phyloP scores from a whole-genome alignment of 2,888 invertebrate genomes.

The Meta bourneti region DNA sequence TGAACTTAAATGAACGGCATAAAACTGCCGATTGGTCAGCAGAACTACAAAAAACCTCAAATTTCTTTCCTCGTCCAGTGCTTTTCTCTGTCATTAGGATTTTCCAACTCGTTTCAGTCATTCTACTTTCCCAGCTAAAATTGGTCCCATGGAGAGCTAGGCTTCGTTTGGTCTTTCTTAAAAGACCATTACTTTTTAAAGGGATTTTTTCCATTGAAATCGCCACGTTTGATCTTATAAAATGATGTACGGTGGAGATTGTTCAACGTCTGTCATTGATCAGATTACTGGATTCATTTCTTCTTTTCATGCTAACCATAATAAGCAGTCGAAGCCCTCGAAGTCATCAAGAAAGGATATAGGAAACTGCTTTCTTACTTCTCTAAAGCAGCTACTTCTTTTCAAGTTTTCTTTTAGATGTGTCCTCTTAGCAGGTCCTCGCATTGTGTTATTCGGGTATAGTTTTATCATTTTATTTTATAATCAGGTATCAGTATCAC shows the following conservation, averaged over 20 bases:
- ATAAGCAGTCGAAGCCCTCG: background rate
- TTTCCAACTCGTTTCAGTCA: conserved; percentile 38
- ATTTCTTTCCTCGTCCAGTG: conserved; percentile 16
- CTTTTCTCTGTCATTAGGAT: conserved; percentile 49
- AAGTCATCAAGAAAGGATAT: background rate
- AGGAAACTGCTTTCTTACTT: background rate
- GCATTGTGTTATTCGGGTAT: too few species aligned
- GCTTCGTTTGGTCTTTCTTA: conserved; percentile 28
- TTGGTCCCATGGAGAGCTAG: conserved; percentile 40
- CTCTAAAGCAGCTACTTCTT: too few species aligned
- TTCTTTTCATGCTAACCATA: background rate
- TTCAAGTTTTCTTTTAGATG: too few species aligned
- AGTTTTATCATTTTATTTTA: too few species aligned
- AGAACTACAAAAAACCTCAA: background rate
- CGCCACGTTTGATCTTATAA: conserved; percentile 51
- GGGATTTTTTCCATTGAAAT: conserved; percentile 13
- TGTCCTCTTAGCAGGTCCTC: too few species aligned
- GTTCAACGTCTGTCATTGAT: conserved; percentile 16
- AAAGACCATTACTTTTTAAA: conserved; percentile 55
- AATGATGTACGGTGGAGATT: conserved; percentile 42
- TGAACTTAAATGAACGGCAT: conserved; percentile 9
- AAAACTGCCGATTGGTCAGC: conserved; percentile 17
- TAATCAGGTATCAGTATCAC: too few species aligned
- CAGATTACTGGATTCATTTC: conserved; percentile 6
- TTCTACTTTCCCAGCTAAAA: conserved; percentile 31